Base-by-base conservation (phyloP, 1,140 invertebrate genomes). In the Brachionus rotundiformis region DNA sequence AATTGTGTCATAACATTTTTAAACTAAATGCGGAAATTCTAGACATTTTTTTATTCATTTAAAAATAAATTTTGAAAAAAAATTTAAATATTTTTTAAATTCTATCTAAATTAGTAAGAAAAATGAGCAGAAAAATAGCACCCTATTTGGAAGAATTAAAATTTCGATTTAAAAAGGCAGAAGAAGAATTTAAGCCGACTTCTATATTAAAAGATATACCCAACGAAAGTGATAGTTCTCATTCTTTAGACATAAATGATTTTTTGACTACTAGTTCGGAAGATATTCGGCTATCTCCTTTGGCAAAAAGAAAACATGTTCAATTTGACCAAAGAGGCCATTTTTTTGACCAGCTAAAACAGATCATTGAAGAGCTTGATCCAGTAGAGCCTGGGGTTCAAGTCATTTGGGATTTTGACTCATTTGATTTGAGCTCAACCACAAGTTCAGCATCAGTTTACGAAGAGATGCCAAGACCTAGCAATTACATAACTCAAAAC, bases 331-430 rank as follows among this genome's bases (percentile, higher is more conserved):
- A 7, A 16, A 54, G 16, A 16, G 23, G n/a, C 16, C 7, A 16
- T 36, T 68, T 68, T 68, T 68, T 68, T 36, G 29, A 19, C 5
- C 29, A 68, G 33, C 33, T 68, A 33, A 68, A 68, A 36, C 7
- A 68, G 10, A 36, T 39, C 3, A 68, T 68, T 2, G 63, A 68
- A 19, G 16, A 33, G 19, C 13, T 19, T 8, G 63, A 68, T 23
- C 63, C 63, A 39, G n/a, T 33, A n/a, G 31, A 39, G 4, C 16
- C 27, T 3, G n/a, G 1, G 0, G 11, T 33, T 19, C 27, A 36
- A 68, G 19, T n/a, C 8, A 16, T 68, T 13, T 68, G 63, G 63
- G 63, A 68, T 19, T 68, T 68, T 68, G 31, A 68, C n/a, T 68
- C 29, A 2, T 68, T 68, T 16, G 63, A 33, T 36, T 33, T 19